phyloP scores from a whole-genome alignment of 2,888 invertebrate genomes.

The Crepidodera aurea region DNA sequence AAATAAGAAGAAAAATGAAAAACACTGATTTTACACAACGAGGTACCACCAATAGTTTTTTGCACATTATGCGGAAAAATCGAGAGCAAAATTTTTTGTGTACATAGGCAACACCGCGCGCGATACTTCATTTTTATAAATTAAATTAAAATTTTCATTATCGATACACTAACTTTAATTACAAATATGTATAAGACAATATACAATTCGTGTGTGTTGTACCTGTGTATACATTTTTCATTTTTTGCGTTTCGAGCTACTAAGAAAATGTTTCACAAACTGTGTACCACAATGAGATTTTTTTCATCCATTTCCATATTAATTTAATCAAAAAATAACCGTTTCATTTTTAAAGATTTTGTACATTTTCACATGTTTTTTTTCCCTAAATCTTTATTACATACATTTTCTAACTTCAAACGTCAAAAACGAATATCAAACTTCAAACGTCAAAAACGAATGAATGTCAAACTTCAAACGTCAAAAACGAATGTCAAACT shows the following conservation, averaged over 20 bases:
- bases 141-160: conserved; percentile 44
- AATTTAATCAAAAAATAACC: too few species aligned
- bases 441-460: too few species aligned
- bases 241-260: conserved; percentile 45
- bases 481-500: too few species aligned
- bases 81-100: conserved; percentile 54
- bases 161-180: conserved; percentile 53
- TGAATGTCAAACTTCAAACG: too few species aligned
- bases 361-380: too few species aligned
- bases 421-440: too few species aligned
- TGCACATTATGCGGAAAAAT: conserved; percentile 53
- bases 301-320: neutral
- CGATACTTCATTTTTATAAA: conserved; percentile 44
- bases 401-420: too few species aligned
- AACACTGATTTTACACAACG: conserved; percentile 57
- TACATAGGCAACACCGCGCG: conserved; percentile 56
- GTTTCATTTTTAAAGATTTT: too few species aligned
- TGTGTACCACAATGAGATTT: conserved; percentile 21
- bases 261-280: neutral
- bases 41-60: conserved; percentile 54
- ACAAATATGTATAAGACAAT: conserved; percentile 55
- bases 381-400: too few species aligned
- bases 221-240: conserved; percentile 43
- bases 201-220: conserved; percentile 54
- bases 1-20: conserved; percentile 53